Percentiles rank a stretch among this genome's conserved stretches.
Conservation (phyloP, 1,140 invertebrate species). For the Bemisia tabaci region DNA sequence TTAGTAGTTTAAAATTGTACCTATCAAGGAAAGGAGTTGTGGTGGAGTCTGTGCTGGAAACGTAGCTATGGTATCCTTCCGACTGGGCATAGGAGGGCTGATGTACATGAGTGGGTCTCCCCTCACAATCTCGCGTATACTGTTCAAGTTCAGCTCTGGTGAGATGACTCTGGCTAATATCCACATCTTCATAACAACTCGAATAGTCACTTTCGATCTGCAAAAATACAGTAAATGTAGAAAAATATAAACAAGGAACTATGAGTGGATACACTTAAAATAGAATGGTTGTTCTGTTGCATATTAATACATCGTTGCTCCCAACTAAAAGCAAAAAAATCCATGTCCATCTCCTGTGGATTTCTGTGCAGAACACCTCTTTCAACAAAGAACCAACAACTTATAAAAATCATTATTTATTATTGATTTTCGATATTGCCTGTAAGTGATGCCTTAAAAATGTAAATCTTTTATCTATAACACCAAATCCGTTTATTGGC, state of each 20-base stretch:
- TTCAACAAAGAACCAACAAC: no score
- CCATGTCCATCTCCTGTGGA: no score
- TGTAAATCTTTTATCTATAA: no score
- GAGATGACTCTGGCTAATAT: conserved; percentile 25
- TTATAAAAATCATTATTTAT: no score
- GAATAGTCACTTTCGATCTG: conserved; percentile 20
- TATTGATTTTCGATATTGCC: no score
- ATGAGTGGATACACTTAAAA: no score
- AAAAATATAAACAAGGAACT: not conserved
- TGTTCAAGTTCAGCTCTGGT: conserved; percentile 56
- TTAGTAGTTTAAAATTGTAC: conserved; percentile 25
- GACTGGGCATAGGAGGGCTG: conserved; percentile 64
- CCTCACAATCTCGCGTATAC: conserved; percentile 42
- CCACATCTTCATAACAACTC: conserved; percentile 35
- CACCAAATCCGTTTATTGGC: no score
- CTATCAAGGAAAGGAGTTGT: conserved; percentile 63
- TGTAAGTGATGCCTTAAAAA: no score
- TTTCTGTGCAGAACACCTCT: no score
- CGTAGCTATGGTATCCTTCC: conserved; percentile 69
- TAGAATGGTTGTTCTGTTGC: no score
- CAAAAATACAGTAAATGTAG: not conserved
- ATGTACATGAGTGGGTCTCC: conserved; percentile 41
- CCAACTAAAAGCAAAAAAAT: no score
- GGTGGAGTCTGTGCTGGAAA: conserved; percentile 61
- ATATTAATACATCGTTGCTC: no score